These are phyloP conservation scores for Callosobruchus maculatus DNA, from an alignment of 2,888 invertebrate genomes.

Conservation along the genomic window DNA sequence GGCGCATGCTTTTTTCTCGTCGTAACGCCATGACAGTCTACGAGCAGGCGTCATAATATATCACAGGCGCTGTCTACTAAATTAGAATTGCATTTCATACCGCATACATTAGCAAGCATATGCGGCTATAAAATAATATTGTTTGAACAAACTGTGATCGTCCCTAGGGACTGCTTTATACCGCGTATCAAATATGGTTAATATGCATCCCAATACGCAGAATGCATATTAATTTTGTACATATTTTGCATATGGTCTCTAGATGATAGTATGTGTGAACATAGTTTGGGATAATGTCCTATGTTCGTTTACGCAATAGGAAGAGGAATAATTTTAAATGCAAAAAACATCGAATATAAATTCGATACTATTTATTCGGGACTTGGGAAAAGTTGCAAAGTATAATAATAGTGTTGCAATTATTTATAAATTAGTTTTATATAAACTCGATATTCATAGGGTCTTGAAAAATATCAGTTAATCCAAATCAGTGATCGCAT, in stretches of 20 bases:
- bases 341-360: no score
- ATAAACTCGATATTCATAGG: no score
- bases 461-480: no score
- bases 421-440: no score
- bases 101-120: neutral
- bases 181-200: neutral
- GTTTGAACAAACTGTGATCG: neutral
- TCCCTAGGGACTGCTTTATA: neutral
- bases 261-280: neutral
- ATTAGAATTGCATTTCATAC: neutral
- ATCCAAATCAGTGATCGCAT: no score
- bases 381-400: no score
- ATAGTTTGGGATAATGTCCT: no score
- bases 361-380: no score
- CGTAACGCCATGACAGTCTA: neutral
- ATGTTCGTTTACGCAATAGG: no score
- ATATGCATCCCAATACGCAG: neutral
- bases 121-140: neutral
- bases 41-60: neutral
- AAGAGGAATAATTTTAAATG: no score
- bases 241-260: neutral
- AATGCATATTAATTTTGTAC: neutral
- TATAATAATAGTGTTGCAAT: no score
- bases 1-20: neutral
- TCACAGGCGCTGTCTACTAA: neutral